These are phyloP conservation scores for Penaeus chinensis DNA, from an alignment of 1,140 invertebrate species.

Conservation along the genomic window DNA sequence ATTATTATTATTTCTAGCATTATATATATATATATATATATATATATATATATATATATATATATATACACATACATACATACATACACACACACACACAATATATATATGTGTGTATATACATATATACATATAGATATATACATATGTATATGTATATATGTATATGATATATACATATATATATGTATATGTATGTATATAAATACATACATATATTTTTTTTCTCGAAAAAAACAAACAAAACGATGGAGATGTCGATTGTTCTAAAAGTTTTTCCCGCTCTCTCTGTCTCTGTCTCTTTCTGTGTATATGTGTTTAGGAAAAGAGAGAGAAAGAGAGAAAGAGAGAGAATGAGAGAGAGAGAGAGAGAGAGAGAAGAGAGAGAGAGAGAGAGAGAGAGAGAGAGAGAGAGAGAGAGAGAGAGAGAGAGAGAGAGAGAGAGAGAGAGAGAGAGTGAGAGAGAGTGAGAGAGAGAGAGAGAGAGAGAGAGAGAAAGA, in stretches of 20 bases:
- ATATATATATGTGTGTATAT: background rate
- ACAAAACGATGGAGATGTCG: background rate
- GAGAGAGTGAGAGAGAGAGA: background rate
- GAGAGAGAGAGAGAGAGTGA: conserved; percentile 21
- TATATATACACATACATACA: background rate
- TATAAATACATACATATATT: conserved; percentile 37
- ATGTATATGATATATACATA: conserved; percentile 33
- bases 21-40: conserved; percentile 35
- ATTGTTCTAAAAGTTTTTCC: too few relatives aligned
- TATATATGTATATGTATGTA: conserved; percentile 41
- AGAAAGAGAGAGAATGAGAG: too few relatives aligned
- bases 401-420: background rate
- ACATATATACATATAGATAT: too few relatives aligned
- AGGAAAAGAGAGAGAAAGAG: too few relatives aligned
- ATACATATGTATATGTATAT: background rate
- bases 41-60: conserved; percentile 38
- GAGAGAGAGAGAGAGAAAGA: background rate
- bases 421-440: conserved; percentile 27
- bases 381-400: background rate
- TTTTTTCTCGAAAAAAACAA: background rate
- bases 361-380: background rate
- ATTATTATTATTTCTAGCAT: conserved; percentile 23
- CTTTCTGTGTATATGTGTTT: too few relatives aligned
- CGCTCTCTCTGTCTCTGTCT: too few relatives aligned
- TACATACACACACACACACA: background rate